Conservation (phyloP, 2,888 invertebrate genomes). For the Lochmaea crataegi region DNA sequence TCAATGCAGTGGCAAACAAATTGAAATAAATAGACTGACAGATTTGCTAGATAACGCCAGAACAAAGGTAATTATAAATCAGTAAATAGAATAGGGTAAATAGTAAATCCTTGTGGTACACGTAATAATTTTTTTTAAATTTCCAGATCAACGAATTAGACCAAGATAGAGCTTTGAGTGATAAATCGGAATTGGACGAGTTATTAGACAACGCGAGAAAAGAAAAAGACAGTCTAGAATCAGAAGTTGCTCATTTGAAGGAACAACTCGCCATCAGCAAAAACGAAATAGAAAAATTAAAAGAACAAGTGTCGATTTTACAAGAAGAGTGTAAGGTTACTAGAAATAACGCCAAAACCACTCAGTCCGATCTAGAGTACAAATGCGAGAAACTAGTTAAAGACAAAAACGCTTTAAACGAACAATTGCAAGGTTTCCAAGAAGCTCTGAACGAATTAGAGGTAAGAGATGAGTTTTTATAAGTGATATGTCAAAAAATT, state of each 20-base stretch:
- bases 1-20: conserved; percentile 78
- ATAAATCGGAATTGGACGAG: conserved; percentile 79
- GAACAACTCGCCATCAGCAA: conserved; percentile 77
- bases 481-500: background rate
- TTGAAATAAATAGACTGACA: conserved; percentile 82
- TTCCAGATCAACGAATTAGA: conserved; percentile 75
- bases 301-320: conserved; percentile 74
- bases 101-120: background rate
- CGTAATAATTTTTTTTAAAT: conserved; percentile 3
- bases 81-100: background rate
- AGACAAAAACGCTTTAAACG: conserved; percentile 77
- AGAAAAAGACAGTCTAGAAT: conserved; percentile 80
- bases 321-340: conserved; percentile 82
- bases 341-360: conserved; percentile 88
- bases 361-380: conserved; percentile 85
- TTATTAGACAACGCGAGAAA: conserved; percentile 74
- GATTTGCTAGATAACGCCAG: conserved; percentile 86
- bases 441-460: conserved; percentile 80
- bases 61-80: conserved; percentile 73
- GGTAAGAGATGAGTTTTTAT: conserved; percentile 57
- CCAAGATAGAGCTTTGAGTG: conserved; percentile 74
- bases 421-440: conserved; percentile 79
- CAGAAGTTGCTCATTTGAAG: conserved; percentile 74
- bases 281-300: conserved; percentile 75
- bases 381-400: conserved; percentile 79